Evolutionary conservation across 2,113 vertebrate genomes (phyloP).

Genomic region (Tricholaema leucomelas): DNA sequence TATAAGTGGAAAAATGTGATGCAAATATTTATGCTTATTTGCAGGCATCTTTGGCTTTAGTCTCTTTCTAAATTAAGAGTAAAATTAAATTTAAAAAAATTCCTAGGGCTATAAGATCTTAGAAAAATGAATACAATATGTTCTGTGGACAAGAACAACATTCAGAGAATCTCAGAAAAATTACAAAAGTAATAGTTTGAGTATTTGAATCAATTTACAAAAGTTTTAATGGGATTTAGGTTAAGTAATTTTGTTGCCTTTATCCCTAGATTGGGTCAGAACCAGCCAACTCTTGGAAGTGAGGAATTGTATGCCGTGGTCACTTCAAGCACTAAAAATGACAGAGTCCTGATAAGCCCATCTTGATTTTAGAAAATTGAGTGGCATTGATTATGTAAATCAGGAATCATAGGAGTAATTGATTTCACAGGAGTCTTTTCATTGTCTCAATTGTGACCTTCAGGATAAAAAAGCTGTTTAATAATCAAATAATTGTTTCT

Average conservation of each 20-base stretch:
- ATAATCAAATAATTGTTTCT: neutral
- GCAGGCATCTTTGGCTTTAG: neutral
- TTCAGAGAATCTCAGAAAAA: neutral
- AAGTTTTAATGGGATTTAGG: neutral
- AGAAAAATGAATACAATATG: neutral
- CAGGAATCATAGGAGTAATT: neutral
- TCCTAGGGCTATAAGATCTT: neutral
- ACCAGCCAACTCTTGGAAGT: neutral
- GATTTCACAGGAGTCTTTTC: neutral
- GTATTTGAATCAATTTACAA: neutral
- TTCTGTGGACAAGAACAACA: neutral
- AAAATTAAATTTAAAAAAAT: neutral
- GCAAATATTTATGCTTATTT: constrained; percentile 23
- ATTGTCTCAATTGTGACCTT: neutral
- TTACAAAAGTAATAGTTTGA: neutral
- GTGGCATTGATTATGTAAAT: neutral
- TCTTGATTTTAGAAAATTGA: neutral
- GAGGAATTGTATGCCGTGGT: neutral
- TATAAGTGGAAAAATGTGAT: neutral
- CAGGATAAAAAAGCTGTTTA: neutral
- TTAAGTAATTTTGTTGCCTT: neutral
- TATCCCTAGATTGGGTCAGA: neutral
- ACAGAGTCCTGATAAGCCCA: neutral
- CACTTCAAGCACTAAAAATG: neutral
- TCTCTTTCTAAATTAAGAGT: neutral